phyloP scores from a whole-genome alignment of 1,140 invertebrate species.

The Brachionus asplanchnoidis region DNA sequence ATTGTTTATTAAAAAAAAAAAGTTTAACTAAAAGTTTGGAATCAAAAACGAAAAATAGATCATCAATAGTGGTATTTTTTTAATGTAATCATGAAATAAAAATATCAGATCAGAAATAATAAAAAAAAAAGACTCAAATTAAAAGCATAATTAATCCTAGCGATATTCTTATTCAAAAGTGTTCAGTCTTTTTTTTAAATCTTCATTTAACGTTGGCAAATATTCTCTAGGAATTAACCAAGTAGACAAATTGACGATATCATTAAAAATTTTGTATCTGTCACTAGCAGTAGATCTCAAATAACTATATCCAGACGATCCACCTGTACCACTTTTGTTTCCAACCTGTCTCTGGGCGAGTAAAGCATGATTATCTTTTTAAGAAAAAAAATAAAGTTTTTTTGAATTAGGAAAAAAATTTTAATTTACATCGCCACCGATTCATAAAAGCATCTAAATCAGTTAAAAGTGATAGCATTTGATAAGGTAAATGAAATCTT shows the following conservation, averaged over 20 bases:
- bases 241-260: constrained; percentile 93
- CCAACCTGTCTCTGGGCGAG: constrained; percentile 99
- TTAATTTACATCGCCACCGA: constrained; percentile 93
- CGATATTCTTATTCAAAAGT: neutral
- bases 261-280: constrained; percentile 95
- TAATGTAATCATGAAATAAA: neutral
- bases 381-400: constrained; percentile 26
- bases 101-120: neutral
- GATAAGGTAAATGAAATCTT: constrained; percentile 86
- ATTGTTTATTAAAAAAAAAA: neutral
- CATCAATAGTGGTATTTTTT: neutral
- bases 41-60: neutral
- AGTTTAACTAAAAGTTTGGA: neutral
- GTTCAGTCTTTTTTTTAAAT: constrained; percentile 61
- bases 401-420: neutral
- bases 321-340: constrained; percentile 89
- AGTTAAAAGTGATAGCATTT: constrained; percentile 85
- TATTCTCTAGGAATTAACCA: constrained; percentile 84
- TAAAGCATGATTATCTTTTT: constrained; percentile 89
- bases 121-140: constrained; percentile 21
- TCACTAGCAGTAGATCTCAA: constrained; percentile 90
- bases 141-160: neutral
- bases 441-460: constrained; percentile 95
- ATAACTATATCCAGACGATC: constrained; percentile 96
- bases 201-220: constrained; percentile 76